These are phyloP conservation scores for Psammodynastes pulverulentus DNA, from an alignment of 2,113 vertebrate species.

Conservation along the genomic window DNA sequence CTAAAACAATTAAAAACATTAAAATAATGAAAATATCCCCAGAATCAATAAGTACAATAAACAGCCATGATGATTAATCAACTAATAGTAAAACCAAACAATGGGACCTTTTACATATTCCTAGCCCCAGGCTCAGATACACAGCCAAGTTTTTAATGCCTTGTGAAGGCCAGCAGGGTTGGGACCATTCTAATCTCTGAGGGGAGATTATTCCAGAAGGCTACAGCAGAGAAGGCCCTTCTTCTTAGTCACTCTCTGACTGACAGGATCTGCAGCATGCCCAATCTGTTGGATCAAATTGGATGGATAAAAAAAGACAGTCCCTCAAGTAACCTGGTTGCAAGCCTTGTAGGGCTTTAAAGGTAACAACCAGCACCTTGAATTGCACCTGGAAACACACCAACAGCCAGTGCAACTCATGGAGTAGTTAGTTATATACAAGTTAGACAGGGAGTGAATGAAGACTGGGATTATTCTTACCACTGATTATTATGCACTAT, in stretches of 20 bases:
- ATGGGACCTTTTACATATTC: background rate
- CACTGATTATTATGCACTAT: background rate
- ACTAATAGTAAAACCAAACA: background rate
- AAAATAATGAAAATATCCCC: background rate
- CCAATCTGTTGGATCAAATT: background rate
- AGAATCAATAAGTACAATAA: background rate
- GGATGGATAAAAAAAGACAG: background rate
- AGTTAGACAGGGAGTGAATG: background rate
- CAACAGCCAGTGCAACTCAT: background rate
- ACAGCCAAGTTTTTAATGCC: background rate
- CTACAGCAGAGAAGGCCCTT: background rate
- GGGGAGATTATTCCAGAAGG: background rate
- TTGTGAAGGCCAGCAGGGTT: background rate
- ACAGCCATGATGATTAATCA: background rate
- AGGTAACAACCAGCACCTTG: background rate
- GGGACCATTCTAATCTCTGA: background rate
- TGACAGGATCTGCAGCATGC: too few species aligned
- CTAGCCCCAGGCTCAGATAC: background rate
- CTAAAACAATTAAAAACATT: background rate
- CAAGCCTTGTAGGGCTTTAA: background rate
- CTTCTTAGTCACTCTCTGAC: background rate
- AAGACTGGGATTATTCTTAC: background rate
- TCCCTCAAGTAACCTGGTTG: background rate
- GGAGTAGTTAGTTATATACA: background rate
- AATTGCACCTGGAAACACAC: background rate